Conservation (phyloP, 2,888 invertebrate genomes). For the Caenorhabditis sinica region DNA sequence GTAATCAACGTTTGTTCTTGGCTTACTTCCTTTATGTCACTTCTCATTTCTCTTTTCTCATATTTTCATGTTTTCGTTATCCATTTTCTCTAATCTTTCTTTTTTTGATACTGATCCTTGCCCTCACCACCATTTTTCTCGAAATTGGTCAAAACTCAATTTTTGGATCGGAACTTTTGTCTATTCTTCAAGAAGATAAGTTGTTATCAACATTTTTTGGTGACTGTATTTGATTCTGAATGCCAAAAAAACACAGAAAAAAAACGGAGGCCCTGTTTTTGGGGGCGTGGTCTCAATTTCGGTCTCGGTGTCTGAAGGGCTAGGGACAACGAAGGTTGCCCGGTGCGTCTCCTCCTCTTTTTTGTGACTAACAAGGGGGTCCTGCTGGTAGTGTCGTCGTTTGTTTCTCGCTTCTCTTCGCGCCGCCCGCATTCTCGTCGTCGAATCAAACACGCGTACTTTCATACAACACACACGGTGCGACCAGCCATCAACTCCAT, state of each 20-base stretch:
- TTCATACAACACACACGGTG: conserved; percentile 63
- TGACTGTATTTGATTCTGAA: conserved; percentile 41
- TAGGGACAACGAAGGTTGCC: conserved; percentile 54
- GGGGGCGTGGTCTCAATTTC: conserved; percentile 58
- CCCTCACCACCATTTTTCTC: conserved; percentile 1
- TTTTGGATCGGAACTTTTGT: conserved; percentile 26
- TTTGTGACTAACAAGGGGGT: conserved; percentile 66
- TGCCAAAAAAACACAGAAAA: conserved; percentile 11
- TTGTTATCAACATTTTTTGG: conserved; percentile 38
- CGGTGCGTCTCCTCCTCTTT: conserved; percentile 64
- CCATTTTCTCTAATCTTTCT: background rate
- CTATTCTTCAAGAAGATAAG: conserved; percentile 31
- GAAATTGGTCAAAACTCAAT: conserved; percentile 44
- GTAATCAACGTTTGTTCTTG: conserved; percentile 29
- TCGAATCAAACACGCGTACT: conserved; percentile 65
- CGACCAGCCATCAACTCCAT: conserved; percentile 58
- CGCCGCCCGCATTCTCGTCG: conserved; percentile 65
- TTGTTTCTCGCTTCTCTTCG: conserved; percentile 66
- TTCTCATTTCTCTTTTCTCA: conserved; percentile 13
- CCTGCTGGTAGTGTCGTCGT: conserved; percentile 67
- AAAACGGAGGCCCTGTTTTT: background rate
- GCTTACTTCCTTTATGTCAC: background rate
- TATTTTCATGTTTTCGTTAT: conserved; percentile 6
- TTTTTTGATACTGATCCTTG: conserved; percentile 25
- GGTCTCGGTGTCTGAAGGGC: conserved; percentile 54